Evolutionary conservation across 1,140 invertebrate genomes (phyloP).

Genomic region (Adelges cooleyi): DNA sequence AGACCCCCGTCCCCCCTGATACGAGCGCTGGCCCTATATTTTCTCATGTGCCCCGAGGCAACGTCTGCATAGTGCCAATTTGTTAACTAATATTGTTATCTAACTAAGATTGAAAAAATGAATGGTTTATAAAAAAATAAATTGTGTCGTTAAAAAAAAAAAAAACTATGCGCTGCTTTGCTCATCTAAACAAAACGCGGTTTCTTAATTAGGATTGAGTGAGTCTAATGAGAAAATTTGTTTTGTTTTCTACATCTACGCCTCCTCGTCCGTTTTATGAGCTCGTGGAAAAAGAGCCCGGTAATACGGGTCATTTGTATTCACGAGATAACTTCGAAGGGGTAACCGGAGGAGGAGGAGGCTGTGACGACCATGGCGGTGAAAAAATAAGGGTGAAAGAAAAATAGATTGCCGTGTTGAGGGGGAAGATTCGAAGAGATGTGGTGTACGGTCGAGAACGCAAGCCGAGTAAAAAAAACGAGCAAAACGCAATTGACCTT

Average conservation of each 20-base stretch:
- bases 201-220: not conserved
- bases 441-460: not conserved
- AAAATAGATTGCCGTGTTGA: not conserved
- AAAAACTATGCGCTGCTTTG: too few species aligned
- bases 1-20: too few species aligned
- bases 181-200: too few species aligned
- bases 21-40: too few species aligned
- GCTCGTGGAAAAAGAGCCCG: constrained; percentile 8
- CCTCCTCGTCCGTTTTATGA: not conserved
- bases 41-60: too few species aligned
- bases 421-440: not conserved
- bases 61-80: too few species aligned
- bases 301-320: constrained; percentile 25
- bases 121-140: too few species aligned
- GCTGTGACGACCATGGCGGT: not conserved
- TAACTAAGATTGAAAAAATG: too few species aligned
- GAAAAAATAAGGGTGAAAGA: constrained; percentile 2
- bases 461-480: constrained; percentile 16
- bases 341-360: too few species aligned
- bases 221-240: too few species aligned
- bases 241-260: not conserved
- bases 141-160: too few species aligned
- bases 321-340: constrained; percentile 18
- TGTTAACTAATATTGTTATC: too few species aligned
- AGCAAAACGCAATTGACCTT: constrained; percentile 18